Conservation (phyloP, 2,113 vertebrate genomes). For the Sebastes schlegelii region DNA sequence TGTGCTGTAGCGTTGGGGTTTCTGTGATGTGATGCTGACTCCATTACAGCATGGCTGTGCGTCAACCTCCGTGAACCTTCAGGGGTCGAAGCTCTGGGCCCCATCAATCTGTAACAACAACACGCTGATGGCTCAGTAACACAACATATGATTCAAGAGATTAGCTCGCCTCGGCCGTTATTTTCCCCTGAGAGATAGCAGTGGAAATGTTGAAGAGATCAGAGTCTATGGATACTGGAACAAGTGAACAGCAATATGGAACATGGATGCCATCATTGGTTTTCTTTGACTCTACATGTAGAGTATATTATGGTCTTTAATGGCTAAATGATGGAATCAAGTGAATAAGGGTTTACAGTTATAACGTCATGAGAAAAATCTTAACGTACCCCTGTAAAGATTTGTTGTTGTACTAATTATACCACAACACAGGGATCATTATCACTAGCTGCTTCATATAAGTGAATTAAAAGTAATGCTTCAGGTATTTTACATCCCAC, state of each 20-base stretch:
- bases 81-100: not conserved
- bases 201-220: constrained; percentile 58
- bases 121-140: constrained; percentile 48
- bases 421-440: not conserved
- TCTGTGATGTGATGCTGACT: constrained; percentile 66
- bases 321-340: constrained; percentile 4
- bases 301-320: not conserved
- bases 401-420: constrained; percentile 20
- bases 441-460: constrained; percentile 3
- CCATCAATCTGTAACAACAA: constrained; percentile 60
- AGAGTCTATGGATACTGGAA: constrained; percentile 47
- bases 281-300: constrained; percentile 28
- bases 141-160: constrained; percentile 48
- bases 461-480: constrained; percentile 28
- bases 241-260: constrained; percentile 55
- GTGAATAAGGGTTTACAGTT: not conserved
- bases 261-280: constrained; percentile 36
- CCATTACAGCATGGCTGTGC: constrained; percentile 47
- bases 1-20: constrained; percentile 36
- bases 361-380: not conserved
- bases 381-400: constrained; percentile 1
- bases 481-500: constrained; percentile 18
- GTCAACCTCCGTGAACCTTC: constrained; percentile 51
- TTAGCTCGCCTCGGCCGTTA: constrained; percentile 21
- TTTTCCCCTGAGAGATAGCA: constrained; percentile 43